A percentile compares a stretch with the other conserved stretches of the same genome.
phyloP scores from a whole-genome alignment of 2,797 vertebrate genomes.

The Pseudomugil gertrudae region DNA sequence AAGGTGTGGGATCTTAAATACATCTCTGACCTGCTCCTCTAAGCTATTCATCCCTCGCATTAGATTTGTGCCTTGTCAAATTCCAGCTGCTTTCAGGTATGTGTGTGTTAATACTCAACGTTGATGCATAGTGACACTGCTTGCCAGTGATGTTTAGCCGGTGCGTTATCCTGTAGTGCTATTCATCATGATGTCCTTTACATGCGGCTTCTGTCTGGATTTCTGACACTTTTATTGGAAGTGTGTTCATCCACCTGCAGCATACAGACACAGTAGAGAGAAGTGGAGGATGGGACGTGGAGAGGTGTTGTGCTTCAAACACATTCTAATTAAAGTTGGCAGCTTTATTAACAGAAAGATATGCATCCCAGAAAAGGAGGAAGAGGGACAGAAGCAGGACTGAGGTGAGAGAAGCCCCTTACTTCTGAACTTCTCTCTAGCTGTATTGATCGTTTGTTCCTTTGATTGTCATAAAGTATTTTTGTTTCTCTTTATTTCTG shows the following conservation, averaged over 20 bases:
- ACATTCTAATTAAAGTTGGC: constrained; percentile 76
- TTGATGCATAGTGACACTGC: constrained; percentile 16
- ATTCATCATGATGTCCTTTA: constrained; percentile 24
- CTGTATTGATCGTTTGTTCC: constrained; percentile 5
- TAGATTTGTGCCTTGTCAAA: constrained; percentile 2
- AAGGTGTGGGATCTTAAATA: background rate
- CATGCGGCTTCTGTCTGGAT: constrained; percentile 18
- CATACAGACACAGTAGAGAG: constrained; percentile 26
- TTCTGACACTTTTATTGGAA: constrained; percentile 60
- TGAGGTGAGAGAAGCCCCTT: constrained; percentile 21
- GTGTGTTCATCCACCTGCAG: constrained; percentile 56
- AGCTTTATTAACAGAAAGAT: constrained; percentile 74
- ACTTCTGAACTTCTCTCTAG: constrained; percentile 26
- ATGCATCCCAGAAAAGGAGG: constrained; percentile 41
- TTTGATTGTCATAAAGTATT: constrained; percentile 26
- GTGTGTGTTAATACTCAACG: constrained; percentile 2
- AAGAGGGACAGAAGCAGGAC: constrained; percentile 26
- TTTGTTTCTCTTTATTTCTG: constrained; percentile 33
- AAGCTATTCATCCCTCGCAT: constrained; percentile 10
- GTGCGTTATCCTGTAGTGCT: constrained; percentile 6
- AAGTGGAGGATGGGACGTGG: constrained; percentile 40
- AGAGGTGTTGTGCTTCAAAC: constrained; percentile 43
- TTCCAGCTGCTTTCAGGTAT: background rate
- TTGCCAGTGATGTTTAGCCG: constrained; percentile 24
- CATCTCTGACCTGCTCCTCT: background rate